Evolutionary conservation across 2,113 vertebrate genomes (phyloP).

Genomic region (Nycticryphes semicollaris): DNA sequence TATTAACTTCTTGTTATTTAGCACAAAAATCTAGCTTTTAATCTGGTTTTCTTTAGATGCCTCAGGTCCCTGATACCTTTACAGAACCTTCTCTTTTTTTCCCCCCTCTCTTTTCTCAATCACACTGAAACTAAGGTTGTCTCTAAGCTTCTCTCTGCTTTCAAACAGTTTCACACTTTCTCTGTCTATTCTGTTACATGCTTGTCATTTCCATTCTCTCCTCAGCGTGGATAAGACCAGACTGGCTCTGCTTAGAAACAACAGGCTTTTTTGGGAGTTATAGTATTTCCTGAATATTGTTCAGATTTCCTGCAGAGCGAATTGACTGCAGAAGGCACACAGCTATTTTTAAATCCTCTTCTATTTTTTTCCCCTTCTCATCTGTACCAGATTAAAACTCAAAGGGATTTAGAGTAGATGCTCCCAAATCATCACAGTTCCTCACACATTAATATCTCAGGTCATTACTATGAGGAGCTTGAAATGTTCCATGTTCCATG

Average conservation of each 20-base stretch:
- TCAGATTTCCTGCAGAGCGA: not conserved
- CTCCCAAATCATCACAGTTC: not conserved
- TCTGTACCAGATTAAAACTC: slow-evolving; percentile 27
- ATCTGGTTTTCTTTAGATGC: not conserved
- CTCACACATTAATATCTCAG: not conserved
- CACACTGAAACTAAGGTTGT: not conserved
- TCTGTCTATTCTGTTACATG: slow-evolving; percentile 48
- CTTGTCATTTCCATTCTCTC: slow-evolving; percentile 62
- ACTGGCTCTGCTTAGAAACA: slow-evolving; percentile 35
- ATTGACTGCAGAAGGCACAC: slow-evolving; percentile 3
- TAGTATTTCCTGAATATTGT: slow-evolving; percentile 31
- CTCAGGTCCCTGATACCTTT: not conserved
- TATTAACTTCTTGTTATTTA: not conserved
- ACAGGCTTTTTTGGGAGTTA: slow-evolving; percentile 29
- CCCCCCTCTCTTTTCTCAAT: not conserved
- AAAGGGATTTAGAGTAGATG: not conserved
- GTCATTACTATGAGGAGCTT: not conserved
- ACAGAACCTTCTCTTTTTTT: not conserved
- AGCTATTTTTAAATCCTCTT: slow-evolving; percentile 27
- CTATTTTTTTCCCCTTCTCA: not conserved
- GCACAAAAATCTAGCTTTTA: not conserved
- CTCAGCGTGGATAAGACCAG: not conserved
- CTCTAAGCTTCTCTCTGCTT: slow-evolving; percentile 29
- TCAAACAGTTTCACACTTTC: slow-evolving; percentile 58
- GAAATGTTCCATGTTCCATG: fast-evolving